Conservation (phyloP, 2,888 invertebrate genomes). For the Meta bourneti region DNA sequence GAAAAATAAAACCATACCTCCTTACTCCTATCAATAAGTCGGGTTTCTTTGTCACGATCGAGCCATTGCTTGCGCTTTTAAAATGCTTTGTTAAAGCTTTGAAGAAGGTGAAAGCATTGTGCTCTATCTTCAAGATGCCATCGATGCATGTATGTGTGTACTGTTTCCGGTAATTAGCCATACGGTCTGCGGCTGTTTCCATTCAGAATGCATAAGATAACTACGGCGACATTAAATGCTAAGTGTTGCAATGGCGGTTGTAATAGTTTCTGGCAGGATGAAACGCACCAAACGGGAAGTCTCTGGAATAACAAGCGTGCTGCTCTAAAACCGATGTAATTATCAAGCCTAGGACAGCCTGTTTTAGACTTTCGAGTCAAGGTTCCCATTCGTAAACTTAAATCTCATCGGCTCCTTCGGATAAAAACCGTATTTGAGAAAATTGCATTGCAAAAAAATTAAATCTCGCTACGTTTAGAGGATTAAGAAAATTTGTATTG, state of each 20-base stretch:
- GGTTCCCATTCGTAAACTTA: no score
- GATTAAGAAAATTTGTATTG: no score
- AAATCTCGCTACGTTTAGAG: no score
- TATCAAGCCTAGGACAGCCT: no score
- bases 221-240: neutral
- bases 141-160: conserved; percentile 29
- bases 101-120: conserved; percentile 65
- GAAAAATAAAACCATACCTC: conserved; percentile 53
- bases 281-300: neutral
- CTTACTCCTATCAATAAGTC: conserved; percentile 72
- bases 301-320: no score
- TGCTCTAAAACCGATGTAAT: no score
- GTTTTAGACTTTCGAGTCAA: no score
- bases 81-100: conserved; percentile 65
- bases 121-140: conserved; percentile 49
- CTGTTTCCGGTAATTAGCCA: conserved; percentile 71
- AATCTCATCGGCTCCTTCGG: no score
- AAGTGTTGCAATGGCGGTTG: conserved; percentile 51
- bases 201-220: neutral
- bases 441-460: no score
- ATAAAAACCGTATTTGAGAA: no score
- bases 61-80: conserved; percentile 72
- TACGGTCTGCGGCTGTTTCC: conserved; percentile 59
- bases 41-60: conserved; percentile 69
- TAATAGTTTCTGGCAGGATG: conserved; percentile 62